Percentiles rank a stretch among this genome's conserved stretches.
These are phyloP conservation scores for Aurelia aurita complex sp. Pacific DNA, from an alignment of 30 jellyfish, hydroid and myxozoan species.

Conservation along the genomic window DNA sequence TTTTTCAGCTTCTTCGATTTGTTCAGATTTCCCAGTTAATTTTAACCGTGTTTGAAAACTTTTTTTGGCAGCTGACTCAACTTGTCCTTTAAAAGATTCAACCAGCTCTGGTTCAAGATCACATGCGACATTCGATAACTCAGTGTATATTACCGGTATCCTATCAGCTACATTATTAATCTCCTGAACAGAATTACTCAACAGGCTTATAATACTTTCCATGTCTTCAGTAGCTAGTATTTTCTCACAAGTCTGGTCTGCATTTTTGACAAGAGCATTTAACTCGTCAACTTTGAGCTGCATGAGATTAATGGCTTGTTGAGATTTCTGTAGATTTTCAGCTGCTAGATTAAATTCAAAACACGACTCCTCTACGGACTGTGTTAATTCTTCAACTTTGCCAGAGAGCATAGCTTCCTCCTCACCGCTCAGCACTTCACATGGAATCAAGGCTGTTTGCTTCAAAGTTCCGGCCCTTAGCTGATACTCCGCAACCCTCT, in stretches of 20 bases:
- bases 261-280: background rate
- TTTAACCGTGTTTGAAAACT: conserved; percentile 24
- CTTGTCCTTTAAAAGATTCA: conserved; percentile 9
- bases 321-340: conserved; percentile 1
- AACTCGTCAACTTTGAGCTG: conserved; percentile 16
- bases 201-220: conserved; percentile 6
- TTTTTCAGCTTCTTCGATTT: conserved; percentile 29
- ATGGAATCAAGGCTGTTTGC: background rate
- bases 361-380: background rate
- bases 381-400: conserved; percentile 9
- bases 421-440: background rate
- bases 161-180: conserved; percentile 33
- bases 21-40: conserved; percentile 10
- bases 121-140: background rate
- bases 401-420: background rate
- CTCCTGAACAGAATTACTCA: conserved; percentile 40
- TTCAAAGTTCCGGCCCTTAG: background rate
- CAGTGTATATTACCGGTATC: conserved; percentile 25
- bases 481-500: conserved; percentile 9
- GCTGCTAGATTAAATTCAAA: background rate
- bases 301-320: background rate
- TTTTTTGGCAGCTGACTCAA: conserved; percentile 20
- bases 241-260: conserved; percentile 45
- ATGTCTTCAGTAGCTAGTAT: conserved; percentile 24
- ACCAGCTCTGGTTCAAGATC: conserved; percentile 33